Evolutionary conservation across 2,797 vertebrate genomes (phyloP), one percentile per base, ranked within the genome.

Genomic region (Brachymystax lenok): DNA sequence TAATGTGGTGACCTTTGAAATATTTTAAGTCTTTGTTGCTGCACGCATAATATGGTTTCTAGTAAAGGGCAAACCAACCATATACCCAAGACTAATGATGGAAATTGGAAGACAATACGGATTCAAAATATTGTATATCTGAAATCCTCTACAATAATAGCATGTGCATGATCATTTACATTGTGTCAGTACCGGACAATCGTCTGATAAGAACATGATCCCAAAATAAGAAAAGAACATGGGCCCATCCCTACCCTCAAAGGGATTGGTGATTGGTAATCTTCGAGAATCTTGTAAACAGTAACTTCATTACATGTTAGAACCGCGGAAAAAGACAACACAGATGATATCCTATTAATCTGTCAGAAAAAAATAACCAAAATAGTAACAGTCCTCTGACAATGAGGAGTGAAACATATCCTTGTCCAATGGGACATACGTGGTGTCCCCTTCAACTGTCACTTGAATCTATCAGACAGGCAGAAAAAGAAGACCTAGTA

Each of bases 1-100:
- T 92, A 88, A 74, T 40, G 71, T 75, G 69, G 87, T 86, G 54
- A 84, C 89, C 0, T 91, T 89, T 68, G 90, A 76, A 1, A 91
- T 84, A 5, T 93, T 76, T 80, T n/a, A 46, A 64, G 71, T 63
- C 61, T 30, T 28, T 13, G 12, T 27, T 14, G 63, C 63, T 30
- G 12, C 27, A 59, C 5, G 6, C 17, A 7, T 59, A 59, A 59
- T 7, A 66, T 66, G 27, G 27, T 66, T 14, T 66, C 10, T 27
- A 27, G 27, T 66, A 66, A 66, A 66, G 63, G 27, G 24, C 63
- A 66, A 28, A 28, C 24, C 63, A 66, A 66, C 24, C 8, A 12
- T 14, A 30, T 14, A 66, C 27, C 63, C 63, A 66, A 16, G 54
- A 59, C 19, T 59, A 59, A 59, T 59, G 54, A 16, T 54, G 52